Evolutionary conservation across 2,888 invertebrate genomes (phyloP).

Genomic region (Sinopyrophorus schimmeli): DNA sequence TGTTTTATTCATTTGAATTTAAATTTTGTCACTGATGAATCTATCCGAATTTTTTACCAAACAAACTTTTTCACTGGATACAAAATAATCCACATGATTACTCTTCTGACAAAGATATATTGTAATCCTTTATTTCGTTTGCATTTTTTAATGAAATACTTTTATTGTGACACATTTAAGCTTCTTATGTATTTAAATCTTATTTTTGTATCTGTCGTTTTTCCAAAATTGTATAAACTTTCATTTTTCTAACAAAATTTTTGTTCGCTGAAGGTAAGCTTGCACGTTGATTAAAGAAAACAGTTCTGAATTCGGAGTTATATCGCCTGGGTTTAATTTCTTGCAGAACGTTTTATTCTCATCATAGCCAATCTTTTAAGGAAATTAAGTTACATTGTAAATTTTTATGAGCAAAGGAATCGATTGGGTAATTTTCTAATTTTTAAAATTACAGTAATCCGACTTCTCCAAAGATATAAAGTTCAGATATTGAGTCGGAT

Average conservation of each 20-base stretch:
- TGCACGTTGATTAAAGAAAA: no score
- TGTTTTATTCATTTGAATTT: constrained; percentile 34
- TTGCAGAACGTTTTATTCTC: constrained; percentile 14
- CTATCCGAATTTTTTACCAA: constrained; percentile 36
- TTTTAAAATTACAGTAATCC: constrained; percentile 42
- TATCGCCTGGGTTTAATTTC: no score
- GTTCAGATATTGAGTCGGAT: constrained; percentile 31
- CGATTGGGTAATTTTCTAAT: constrained; percentile 39
- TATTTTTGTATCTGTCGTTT: no score
- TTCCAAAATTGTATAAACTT: no score
- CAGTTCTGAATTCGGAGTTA: no score
- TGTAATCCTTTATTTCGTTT: constrained; percentile 33
- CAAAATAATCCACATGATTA: constrained; percentile 38
- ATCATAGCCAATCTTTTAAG: constrained; percentile 10
- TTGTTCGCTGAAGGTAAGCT: no score
- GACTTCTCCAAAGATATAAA: constrained; percentile 33
- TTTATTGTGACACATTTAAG: constrained; percentile 36
- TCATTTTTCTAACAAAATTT: no score
- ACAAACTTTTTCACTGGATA: constrained; percentile 34
- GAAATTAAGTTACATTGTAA: constrained; percentile 23
- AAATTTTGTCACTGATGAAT: constrained; percentile 36
- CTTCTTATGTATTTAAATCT: constrained; percentile 30
- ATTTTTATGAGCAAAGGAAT: constrained; percentile 25
- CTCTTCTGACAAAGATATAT: constrained; percentile 37
- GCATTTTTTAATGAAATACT: constrained; percentile 33